Conservation (phyloP, 2,888 invertebrate genomes). For the Phanerotoma sp. region DNA sequence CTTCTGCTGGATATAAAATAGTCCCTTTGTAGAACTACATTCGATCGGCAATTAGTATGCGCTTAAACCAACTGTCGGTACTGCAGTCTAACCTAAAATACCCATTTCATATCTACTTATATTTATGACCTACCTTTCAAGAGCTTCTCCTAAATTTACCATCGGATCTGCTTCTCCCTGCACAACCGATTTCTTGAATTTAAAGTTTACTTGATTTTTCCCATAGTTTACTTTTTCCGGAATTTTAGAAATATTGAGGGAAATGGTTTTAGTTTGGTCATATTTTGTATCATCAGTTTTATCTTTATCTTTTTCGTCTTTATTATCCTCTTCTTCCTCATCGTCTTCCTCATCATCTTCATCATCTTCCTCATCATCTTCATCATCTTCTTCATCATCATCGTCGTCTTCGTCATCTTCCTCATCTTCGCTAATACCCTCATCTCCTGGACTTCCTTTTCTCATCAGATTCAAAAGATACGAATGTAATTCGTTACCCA, state of each 20-base stretch:
- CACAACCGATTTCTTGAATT: constrained; percentile 36
- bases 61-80: no score
- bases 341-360: constrained; percentile 31
- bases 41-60: no score
- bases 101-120: no score
- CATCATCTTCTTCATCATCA: constrained; percentile 17
- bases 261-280: no score
- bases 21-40: no score
- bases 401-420: constrained; percentile 7
- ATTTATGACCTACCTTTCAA: no score
- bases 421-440: no score
- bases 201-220: constrained; percentile 37
- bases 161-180: constrained; percentile 46
- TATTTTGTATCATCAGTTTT: constrained; percentile 28
- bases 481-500: constrained; percentile 38
- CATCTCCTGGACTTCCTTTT: constrained; percentile 37
- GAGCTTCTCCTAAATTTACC: constrained; percentile 49
- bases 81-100: no score
- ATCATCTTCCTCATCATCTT: constrained; percentile 23
- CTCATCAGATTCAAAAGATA: constrained; percentile 41
- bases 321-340: constrained; percentile 31
- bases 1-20: no score
- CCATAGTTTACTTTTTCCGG: constrained; percentile 42
- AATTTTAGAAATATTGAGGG: constrained; percentile 44
- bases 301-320: constrained; percentile 25